Base-by-base conservation (phyloP, 2,888 invertebrate species). In the Abscondita cerata region DNA sequence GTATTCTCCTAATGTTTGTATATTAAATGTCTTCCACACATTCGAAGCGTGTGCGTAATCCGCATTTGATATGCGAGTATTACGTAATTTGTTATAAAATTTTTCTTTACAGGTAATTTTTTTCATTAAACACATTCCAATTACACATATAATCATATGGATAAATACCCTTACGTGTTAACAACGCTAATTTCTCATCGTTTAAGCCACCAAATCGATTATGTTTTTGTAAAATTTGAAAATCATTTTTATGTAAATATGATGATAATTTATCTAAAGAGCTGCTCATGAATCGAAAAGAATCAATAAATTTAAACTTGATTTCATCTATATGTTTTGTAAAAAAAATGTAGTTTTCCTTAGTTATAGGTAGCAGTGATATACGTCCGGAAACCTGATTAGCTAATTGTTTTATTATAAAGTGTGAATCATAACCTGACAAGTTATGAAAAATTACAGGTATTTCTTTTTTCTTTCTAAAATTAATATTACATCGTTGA, bases 41-140 rank as follows among this genome's bases (percentile, higher is more conserved):
- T 59, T 64, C 25, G 64, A 25, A 3, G 79, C 78, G 68, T 75
- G 76, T n/a, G 1, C 33, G 65, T 79, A 79, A 48, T 76, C 73
- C 13, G 59, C 62, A 4, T 68, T 59, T 13, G 59, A 61, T 33
- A 73, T 71, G 12, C 64, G 18, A 11, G 59, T 33, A 47, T 76
- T 55, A 8, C 36, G 68, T 9, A 73, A 16, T 9, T 19, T 50
- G 59, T 67, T 73, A 59, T 66, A 72, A 68, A 76, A 75, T 6
- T 48, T 8, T 16, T 64, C 54, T 53, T 59, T 68, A 8, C 51
- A 4, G 18, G 74, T 75, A 59, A 77, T 59, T 11, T 40, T 1
- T 65, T 8, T 72, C 70, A 4, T 70, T 40, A 6, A 75, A 34
- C 65, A 69, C 73, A 9, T 61, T 61, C 60, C 44, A 67, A 6